These are phyloP conservation scores for Dendroctonus valens DNA, from an alignment of 1,140 invertebrate genomes.

Conservation along the genomic window DNA sequence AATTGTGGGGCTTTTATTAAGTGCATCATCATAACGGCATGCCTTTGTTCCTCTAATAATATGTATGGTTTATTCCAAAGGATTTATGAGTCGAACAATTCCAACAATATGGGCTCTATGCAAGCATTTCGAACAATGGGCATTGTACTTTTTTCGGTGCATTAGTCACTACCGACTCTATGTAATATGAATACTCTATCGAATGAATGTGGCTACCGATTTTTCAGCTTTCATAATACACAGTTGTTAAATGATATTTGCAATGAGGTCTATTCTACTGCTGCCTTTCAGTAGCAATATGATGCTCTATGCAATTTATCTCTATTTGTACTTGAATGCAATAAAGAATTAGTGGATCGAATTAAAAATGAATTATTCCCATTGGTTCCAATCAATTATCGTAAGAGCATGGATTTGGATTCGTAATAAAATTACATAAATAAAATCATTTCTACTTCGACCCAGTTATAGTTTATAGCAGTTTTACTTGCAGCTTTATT, in stretches of 20 bases:
- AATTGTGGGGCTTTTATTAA: conserved; percentile 20
- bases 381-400: no score
- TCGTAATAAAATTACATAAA: no score
- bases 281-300: neutral
- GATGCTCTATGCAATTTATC: conserved; percentile 2
- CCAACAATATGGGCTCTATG: neutral
- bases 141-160: neutral
- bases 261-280: conserved; percentile 2
- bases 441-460: no score
- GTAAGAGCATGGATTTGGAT: no score
- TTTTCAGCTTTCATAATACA: neutral
- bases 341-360: no score
- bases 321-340: neutral
- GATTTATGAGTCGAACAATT: no score
- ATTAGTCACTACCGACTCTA: conserved; percentile 8
- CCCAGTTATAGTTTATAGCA: neutral
- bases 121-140: conserved; percentile 6
- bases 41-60: conserved; percentile 18
- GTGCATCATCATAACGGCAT: conserved; percentile 19
- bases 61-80: no score
- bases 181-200: conserved; percentile 3
- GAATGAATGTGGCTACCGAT: neutral
- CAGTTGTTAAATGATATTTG: neutral
- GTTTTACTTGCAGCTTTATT: neutral
- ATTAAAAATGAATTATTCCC: no score